Base-by-base conservation (phyloP, 2,113 vertebrate species). In the Grallaria varia region DNA sequence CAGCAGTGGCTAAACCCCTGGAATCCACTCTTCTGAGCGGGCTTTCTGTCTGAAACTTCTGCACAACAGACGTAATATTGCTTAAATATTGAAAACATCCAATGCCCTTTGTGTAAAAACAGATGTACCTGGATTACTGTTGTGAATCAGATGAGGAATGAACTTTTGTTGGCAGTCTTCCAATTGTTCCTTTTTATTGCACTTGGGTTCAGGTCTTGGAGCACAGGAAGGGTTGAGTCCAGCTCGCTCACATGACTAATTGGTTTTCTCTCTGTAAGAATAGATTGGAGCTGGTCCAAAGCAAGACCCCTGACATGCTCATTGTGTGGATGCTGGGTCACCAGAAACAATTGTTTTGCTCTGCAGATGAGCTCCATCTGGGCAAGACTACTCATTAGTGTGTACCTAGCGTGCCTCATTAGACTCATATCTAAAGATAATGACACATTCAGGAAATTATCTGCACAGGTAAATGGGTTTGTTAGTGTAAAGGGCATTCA, bases 231-330 rank as follows among this genome's bases (percentile, higher is more conserved):
- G 10, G 19, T 4, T 75, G 67, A 4, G 21, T 47, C 14, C 18
- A 60, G 53, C 1, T 2, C 15, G 6, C 3, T 79, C 14, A 40
- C 9, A 13, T 22, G 6, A 1, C 39, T 52, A 23, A n/a, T 2
- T 2, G 14, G 4, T 18, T 63, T 91, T 89, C 42, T 68, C 6
- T 30, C 58, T 69, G 18, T 37, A 82, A 72, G 7, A 56, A 40
- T 47, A 78, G 11, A 60, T 52, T 39, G 59, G 35, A 75, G 39
- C 30, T 93, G 12, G 23, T 82, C 30, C 66, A 56, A 84, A 87
- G 22, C 42, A 59, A 56, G 22, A 56, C 4, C 23, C 30, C 13
- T 49, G 52, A 74, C 18, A 8, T 8, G 14, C 6, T 35, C 17
- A 18, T 21, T 69, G 40, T 66, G 53, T 82, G 59, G 58, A 31